phyloP scores from a whole-genome alignment of 2,113 vertebrate species.

The Opisthocomus hoazin region DNA sequence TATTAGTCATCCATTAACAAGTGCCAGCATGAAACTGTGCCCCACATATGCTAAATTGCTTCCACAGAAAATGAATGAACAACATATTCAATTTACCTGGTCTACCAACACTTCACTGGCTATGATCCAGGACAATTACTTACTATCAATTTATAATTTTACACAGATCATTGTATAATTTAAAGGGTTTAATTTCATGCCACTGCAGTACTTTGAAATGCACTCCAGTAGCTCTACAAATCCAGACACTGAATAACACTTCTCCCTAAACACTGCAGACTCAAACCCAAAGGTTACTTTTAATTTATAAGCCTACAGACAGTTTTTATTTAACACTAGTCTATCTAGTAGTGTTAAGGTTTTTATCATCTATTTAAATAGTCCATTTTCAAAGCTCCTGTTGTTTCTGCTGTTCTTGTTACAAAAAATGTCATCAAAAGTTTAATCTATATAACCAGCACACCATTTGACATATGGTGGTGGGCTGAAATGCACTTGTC shows the following conservation, averaged over 20 bases:
- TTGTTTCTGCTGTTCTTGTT: background rate
- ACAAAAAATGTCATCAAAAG: background rate
- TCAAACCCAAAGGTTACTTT: constrained; percentile 35
- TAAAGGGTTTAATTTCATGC: background rate
- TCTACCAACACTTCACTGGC: background rate
- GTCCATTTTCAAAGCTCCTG: background rate
- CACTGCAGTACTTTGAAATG: background rate
- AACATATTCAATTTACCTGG: background rate
- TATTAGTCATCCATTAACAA: background rate
- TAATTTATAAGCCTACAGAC: constrained; percentile 60
- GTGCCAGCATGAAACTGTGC: background rate
- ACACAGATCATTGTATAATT: background rate
- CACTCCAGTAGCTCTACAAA: background rate
- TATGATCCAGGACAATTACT: background rate
- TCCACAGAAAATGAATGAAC: background rate
- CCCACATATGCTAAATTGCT: background rate
- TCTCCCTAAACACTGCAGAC: background rate
- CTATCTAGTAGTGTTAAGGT: background rate
- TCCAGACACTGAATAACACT: background rate
- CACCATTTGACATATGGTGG: background rate
- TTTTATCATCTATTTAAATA: constrained; percentile 42
- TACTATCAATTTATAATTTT: background rate
- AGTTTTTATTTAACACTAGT: constrained; percentile 30
- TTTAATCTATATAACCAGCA: background rate
- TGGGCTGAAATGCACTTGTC: background rate